Percentiles rank a stretch among this genome's conserved stretches.
These are phyloP conservation scores for Diphyllodes magnificus DNA, from an alignment of 2,113 vertebrate genomes.

Conservation along the genomic window DNA sequence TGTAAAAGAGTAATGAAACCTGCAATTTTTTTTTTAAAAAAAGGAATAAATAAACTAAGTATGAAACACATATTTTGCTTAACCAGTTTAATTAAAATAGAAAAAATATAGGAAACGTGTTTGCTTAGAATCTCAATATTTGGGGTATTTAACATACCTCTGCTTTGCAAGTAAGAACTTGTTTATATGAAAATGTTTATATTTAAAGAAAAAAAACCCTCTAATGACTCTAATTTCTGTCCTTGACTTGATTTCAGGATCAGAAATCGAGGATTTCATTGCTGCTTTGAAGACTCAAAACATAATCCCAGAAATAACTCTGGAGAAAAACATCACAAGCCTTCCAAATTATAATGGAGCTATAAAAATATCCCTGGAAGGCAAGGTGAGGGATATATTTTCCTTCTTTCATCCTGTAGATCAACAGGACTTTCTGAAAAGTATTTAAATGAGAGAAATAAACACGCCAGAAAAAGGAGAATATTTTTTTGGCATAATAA, in stretches of 20 bases:
- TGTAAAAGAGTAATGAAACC: neutral
- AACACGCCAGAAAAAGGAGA: neutral
- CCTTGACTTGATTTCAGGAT: constrained; percentile 63
- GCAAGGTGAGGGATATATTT: constrained; percentile 70
- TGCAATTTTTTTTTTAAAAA: neutral
- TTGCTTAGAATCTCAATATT: neutral
- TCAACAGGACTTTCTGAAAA: neutral
- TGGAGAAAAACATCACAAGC: constrained; percentile 69
- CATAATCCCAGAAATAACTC: constrained; percentile 78
- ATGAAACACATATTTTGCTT: neutral
- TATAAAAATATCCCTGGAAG: constrained; percentile 78
- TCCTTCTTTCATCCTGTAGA: neutral
- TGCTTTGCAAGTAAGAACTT: neutral
- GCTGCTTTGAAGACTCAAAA: constrained; percentile 79
- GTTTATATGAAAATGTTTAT: neutral
- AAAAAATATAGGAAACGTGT: neutral
- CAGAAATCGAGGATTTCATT: constrained; percentile 83
- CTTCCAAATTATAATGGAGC: constrained; percentile 82
- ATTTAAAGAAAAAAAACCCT: neutral
- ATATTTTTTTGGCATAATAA: neutral
- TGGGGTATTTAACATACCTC: neutral
- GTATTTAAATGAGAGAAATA: neutral
- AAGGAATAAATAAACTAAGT: neutral
- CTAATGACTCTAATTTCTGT: neutral
- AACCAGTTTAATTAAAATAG: neutral